phyloP scores from a whole-genome alignment of 2,797 vertebrate species.

The Hemitrygon akajei region DNA sequence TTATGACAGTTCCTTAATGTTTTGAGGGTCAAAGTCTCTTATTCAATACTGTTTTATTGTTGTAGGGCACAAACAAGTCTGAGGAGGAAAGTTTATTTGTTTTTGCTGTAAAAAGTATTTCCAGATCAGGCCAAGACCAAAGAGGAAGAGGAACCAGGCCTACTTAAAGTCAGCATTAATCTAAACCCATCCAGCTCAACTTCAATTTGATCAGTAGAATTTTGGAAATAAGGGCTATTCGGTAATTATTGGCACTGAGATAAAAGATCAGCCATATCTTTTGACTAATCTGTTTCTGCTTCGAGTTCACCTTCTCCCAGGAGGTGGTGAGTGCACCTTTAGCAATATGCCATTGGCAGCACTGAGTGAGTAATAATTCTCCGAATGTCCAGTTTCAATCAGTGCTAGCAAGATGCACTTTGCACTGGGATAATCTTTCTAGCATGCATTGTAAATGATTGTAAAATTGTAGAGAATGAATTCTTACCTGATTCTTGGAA shows the following conservation, averaged over 20 bases:
- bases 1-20: no score
- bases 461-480: neutral
- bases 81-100: neutral
- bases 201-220: neutral
- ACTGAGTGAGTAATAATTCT: neutral
- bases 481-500: neutral
- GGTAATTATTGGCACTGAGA: no score
- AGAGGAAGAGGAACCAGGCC: neutral
- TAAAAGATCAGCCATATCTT: no score
- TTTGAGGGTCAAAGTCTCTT: neutral
- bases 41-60: neutral
- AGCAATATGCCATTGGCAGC: neutral
- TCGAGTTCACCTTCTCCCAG: neutral
- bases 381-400: neutral
- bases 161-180: neutral
- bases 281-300: no score
- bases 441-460: neutral
- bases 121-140: neutral
- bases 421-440: neutral
- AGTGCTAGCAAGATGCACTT: neutral
- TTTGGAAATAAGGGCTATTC: no score
- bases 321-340: neutral
- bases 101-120: neutral
- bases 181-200: neutral
- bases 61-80: neutral